Evolutionary conservation across 2,888 invertebrate species (phyloP), one percentile per base, ranked within the genome.

Genomic region (Acanthococcus lagerstroemiae): DNA sequence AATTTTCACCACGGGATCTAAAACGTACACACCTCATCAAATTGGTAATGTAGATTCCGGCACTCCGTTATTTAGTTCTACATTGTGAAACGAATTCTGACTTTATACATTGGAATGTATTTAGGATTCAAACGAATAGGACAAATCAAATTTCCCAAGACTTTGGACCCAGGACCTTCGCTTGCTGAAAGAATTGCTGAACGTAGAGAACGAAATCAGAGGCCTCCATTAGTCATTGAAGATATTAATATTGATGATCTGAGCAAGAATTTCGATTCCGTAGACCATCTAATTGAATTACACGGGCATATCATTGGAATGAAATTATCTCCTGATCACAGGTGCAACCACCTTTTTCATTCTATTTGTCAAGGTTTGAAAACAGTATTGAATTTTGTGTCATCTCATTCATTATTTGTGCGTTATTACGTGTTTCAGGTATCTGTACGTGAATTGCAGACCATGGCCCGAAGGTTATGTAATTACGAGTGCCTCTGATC

Each of bases 251-350:
- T 82, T 72, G 82, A 85, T 68, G 78, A 83, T 2, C 84, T 87
- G 3, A 82, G 83, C 6, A 82, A 85, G 72, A 82, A 81, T 71
- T 86, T 85, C 70, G 87, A 90, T 74, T 81, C 81, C 73, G 82
- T 88, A 17, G 90, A 91, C 77, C 85, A 88, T 75, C 76, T 88
- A 6, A 87, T 91, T 68, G 90, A 91, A 76, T 79, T 91, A 60
- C 86, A 89, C 74, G 90, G 90, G 0, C 89, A 90, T 74, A 90
- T 91, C 67, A 88, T 90, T 71, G 91, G 91, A 71, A 88, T 91
- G 88, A 85, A 86, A 1, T 77, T 91, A 15, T 89, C 89, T 69
- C 90, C 90, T 0, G 89, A 90, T 77, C 87, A 90, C 73, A 27
- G 63, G 63, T 63, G 50, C 80, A 44, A 67, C 58, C 48, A 6